Conservation (phyloP, 2,797 vertebrate species). For the Florisuga fusca region DNA sequence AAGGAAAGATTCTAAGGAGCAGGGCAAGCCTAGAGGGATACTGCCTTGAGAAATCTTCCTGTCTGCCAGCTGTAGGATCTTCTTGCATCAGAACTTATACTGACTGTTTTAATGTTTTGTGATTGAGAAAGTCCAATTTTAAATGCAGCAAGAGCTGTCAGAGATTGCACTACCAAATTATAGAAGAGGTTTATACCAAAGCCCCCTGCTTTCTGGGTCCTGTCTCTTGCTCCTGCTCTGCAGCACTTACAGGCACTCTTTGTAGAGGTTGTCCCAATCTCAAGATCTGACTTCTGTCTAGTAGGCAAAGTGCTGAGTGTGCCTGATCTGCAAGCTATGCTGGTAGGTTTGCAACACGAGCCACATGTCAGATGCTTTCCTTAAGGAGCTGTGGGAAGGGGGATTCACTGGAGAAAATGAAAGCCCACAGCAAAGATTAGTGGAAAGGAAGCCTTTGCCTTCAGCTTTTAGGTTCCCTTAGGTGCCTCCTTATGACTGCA, state of each 20-base stretch:
- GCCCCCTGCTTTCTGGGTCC: not conserved
- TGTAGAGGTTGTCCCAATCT: not conserved
- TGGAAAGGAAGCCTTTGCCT: not conserved
- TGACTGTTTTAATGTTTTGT: not conserved
- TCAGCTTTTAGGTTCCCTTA: not conserved
- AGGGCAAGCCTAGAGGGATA: not conserved
- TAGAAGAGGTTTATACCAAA: not conserved
- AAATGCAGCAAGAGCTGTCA: not conserved
- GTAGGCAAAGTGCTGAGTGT: not conserved
- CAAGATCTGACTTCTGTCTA: not conserved
- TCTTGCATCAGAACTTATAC: not conserved
- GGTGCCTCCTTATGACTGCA: not conserved
- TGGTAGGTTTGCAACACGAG: not conserved
- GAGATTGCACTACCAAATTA: not conserved
- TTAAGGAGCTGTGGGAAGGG: not conserved
- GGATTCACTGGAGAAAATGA: not conserved
- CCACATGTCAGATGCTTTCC: not conserved
- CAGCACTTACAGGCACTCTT: not conserved
- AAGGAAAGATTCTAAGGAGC: not conserved
- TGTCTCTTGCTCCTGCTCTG: not conserved
- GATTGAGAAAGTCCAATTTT: not conserved
- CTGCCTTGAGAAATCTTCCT: not conserved
- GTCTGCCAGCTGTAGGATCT: not conserved
- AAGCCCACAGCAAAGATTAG: not conserved
- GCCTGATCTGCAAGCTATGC: not conserved